These are phyloP conservation scores for Atethmia centrago DNA, from an alignment of 2,888 invertebrate genomes.

Conservation along the genomic window DNA sequence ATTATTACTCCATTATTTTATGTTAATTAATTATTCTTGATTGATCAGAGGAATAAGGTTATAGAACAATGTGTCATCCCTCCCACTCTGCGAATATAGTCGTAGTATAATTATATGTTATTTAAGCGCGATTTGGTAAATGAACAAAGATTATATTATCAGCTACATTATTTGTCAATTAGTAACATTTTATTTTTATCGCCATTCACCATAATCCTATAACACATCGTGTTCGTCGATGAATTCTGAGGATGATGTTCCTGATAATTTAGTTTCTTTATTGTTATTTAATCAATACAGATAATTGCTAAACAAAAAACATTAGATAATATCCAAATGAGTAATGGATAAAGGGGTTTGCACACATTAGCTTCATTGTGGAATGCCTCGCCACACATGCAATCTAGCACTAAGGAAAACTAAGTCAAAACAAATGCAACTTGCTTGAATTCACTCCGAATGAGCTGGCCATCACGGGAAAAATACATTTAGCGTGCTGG, in stretches of 20 bases:
- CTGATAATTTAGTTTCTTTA: conserved; percentile 20
- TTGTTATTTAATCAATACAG: conserved; percentile 28
- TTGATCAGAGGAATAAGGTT: not conserved
- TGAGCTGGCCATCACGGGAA: not conserved
- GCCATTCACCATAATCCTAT: not conserved
- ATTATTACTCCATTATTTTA: not conserved
- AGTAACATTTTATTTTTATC: conserved; percentile 36
- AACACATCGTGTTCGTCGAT: not conserved
- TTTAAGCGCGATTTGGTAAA: not conserved
- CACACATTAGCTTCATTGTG: not conserved
- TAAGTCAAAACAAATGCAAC: not conserved
- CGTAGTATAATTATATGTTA: not conserved
- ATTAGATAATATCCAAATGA: conserved; percentile 9
- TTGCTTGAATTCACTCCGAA: conserved; percentile 1
- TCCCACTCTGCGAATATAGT: not conserved
- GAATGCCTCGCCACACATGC: not conserved
- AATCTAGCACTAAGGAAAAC: not conserved
- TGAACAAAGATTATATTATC: conserved; percentile 31
- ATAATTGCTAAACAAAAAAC: conserved; percentile 15
- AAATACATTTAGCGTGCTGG: not conserved
- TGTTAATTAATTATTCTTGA: conserved; percentile 16
- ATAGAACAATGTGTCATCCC: not conserved
- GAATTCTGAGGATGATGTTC: conserved; percentile 9
- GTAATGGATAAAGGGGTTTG: not conserved
- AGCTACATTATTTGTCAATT: conserved; percentile 50